Conservation (phyloP, 2,113 vertebrate genomes). For the Sakesphorus luctuosus region DNA sequence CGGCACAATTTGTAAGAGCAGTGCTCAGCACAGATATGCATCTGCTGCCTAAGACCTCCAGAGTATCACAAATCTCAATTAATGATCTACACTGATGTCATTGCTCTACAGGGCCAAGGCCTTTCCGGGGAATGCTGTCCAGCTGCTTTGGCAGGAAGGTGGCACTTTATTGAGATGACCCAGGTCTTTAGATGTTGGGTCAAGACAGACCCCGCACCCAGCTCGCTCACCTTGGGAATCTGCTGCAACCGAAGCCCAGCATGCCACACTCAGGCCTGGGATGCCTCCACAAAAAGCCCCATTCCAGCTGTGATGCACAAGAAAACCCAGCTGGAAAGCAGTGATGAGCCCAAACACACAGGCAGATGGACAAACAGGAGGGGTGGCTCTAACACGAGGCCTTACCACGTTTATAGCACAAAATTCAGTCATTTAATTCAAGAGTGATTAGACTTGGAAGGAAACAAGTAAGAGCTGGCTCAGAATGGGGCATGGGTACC, state of each 20-base stretch:
- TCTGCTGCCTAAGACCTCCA: background rate
- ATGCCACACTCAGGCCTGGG: background rate
- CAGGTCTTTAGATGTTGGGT: background rate
- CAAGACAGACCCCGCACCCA: background rate
- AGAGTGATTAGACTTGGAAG: background rate
- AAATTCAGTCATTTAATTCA: background rate
- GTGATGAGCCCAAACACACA: background rate
- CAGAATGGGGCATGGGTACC: background rate
- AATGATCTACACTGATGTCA: background rate
- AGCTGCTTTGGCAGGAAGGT: background rate
- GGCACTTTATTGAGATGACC: background rate
- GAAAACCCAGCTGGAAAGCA: background rate
- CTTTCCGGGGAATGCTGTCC: background rate
- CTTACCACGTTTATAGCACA: background rate
- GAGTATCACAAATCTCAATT: background rate
- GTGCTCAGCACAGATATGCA: background rate
- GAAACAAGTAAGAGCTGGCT: background rate
- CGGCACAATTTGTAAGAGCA: rapidly evolving
- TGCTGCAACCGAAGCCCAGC: background rate
- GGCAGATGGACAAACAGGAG: background rate
- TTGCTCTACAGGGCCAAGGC: background rate
- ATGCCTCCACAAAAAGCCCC: background rate
- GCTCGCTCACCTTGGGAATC: background rate
- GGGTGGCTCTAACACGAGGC: background rate
- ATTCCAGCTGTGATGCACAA: background rate